These are phyloP conservation scores for Perccottus glenii DNA, from an alignment of 2,113 vertebrate species.

Conservation along the genomic window DNA sequence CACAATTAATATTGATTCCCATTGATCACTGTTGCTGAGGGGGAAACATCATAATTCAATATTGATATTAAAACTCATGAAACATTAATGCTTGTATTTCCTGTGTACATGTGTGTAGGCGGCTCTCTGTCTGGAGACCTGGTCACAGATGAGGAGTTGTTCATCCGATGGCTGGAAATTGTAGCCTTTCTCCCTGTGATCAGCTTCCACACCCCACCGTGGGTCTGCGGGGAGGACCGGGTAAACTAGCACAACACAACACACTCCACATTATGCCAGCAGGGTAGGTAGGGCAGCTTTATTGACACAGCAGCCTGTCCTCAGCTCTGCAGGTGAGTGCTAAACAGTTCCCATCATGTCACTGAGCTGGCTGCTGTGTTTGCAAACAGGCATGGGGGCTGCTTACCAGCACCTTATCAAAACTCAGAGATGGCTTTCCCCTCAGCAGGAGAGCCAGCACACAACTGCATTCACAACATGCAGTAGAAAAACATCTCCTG, in stretches of 20 bases:
- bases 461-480: constrained; percentile 1
- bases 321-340: constrained; percentile 9
- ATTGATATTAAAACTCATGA: background rate
- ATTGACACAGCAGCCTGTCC: constrained; percentile 27
- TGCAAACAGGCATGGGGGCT: constrained; percentile 9
- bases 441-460: constrained; percentile 19
- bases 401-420: constrained; percentile 30
- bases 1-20: too few relatives aligned
- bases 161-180: constrained; percentile 89
- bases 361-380: constrained; percentile 17
- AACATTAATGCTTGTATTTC: background rate
- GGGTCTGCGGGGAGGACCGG: constrained; percentile 83
- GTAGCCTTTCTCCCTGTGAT: constrained; percentile 88
- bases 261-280: background rate
- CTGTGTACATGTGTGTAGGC: constrained; percentile 69
- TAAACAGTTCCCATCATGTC: constrained; percentile 39
- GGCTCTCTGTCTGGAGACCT: constrained; percentile 78
- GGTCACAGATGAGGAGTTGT: constrained; percentile 83
- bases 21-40: too few relatives aligned
- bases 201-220: constrained; percentile 86
- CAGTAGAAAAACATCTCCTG: constrained; percentile 51
- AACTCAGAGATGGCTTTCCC: constrained; percentile 17
- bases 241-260: constrained; percentile 57
- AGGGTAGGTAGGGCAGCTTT: constrained; percentile 27
- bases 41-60: too few relatives aligned